These are phyloP conservation scores for Porites evermanni DNA, from an alignment of 92 coral and sea anemone genomes.

Conservation along the genomic window DNA sequence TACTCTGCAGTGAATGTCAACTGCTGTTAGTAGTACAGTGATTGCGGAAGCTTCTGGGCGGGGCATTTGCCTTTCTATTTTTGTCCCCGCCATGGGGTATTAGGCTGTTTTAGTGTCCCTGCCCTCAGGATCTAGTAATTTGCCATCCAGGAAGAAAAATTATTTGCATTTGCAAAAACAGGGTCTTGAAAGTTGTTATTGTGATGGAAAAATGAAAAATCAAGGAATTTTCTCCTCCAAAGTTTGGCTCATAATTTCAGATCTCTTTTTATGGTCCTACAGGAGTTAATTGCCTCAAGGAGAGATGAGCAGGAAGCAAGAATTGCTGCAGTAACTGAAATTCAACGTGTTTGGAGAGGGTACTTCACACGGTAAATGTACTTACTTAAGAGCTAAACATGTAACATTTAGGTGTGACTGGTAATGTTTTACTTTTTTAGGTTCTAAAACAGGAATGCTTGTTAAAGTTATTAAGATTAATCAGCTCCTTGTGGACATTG, in stretches of 20 bases:
- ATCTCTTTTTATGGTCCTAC: background rate
- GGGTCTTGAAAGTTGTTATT: background rate
- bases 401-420: too few species aligned
- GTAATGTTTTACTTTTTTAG: too few species aligned
- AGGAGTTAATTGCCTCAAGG: conserved; percentile 64
- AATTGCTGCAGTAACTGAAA: conserved; percentile 90
- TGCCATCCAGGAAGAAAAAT: too few species aligned
- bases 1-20: too few species aligned
- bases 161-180: background rate
- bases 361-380: conserved; percentile 65
- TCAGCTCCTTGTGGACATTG: background rate
- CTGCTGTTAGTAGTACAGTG: too few species aligned
- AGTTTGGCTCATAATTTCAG: background rate
- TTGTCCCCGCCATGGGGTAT: too few species aligned
- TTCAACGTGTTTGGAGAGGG: conserved; percentile 96
- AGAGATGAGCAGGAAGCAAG: conserved; percentile 60
- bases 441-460: too few species aligned
- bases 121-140: too few species aligned
- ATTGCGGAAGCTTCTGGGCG: too few species aligned
- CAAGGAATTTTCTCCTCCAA: background rate
- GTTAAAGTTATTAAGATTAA: too few species aligned
- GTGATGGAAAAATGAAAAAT: background rate
- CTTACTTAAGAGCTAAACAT: background rate
- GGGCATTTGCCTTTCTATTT: too few species aligned
- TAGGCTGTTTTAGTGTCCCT: too few species aligned